phyloP scores from a whole-genome alignment of 2,888 invertebrate species.

The Phasia obesa region DNA sequence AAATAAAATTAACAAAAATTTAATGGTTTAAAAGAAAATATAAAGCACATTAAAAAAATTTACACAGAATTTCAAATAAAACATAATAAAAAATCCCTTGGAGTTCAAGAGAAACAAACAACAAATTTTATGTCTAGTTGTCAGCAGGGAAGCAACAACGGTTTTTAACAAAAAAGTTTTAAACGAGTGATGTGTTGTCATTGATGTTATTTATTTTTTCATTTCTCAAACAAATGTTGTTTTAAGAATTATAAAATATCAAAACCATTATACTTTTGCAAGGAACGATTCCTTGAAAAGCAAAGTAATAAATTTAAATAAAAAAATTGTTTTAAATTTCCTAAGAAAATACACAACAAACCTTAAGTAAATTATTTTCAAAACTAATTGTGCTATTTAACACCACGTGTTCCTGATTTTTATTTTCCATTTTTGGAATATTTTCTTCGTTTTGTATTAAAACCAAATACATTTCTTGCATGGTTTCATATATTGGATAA shows the following conservation, averaged over 20 bases:
- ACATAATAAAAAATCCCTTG: conserved; percentile 25
- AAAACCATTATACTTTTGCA: conserved; percentile 14
- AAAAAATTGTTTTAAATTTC: not conserved
- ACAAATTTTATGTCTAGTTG: not conserved
- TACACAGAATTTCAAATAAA: not conserved
- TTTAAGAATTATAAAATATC: conserved; percentile 3
- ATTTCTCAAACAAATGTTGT: conserved; percentile 27
- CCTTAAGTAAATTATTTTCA: not conserved
- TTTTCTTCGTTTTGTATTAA: conserved; percentile 34
- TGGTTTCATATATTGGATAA: conserved; percentile 77
- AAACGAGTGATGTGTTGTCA: conserved; percentile 10
- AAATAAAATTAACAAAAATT: conserved; percentile 5
- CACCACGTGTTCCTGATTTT: conserved; percentile 35
- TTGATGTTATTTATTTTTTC: not conserved
- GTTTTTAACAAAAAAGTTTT: conserved; percentile 9
- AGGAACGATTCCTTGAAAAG: not conserved
- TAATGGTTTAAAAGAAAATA: not conserved
- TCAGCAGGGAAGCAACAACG: conserved; percentile 3
- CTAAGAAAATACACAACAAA: not conserved
- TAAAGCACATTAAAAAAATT: not conserved
- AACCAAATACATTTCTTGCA: conserved; percentile 70
- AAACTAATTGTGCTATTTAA: conserved; percentile 7
- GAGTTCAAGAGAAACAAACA: not conserved
- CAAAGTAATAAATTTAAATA: not conserved
- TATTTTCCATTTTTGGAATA: conserved; percentile 38